These are phyloP conservation scores for Scaptomyza caliginosa DNA, from an alignment of 2,888 invertebrate species.

Conservation along the genomic window DNA sequence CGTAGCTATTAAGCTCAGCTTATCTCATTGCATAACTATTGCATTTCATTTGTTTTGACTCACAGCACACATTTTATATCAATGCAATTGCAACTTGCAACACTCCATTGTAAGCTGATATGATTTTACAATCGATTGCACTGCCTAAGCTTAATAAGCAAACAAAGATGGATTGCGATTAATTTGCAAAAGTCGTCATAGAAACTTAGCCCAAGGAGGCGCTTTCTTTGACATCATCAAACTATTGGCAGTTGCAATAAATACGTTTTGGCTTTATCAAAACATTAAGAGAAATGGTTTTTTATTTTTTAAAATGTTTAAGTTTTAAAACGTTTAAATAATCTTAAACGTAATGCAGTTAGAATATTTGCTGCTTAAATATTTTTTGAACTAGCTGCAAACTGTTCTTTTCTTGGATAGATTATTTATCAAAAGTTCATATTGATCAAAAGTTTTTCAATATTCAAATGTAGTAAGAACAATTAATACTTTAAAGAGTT, in stretches of 20 bases:
- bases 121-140: slow-evolving; percentile 13
- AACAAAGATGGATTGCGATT: slow-evolving; percentile 5
- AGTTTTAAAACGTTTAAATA: no score
- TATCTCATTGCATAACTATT: slow-evolving; percentile 1
- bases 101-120: neutral
- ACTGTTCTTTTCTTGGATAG: no score
- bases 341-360: no score
- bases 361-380: no score
- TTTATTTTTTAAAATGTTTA: no score
- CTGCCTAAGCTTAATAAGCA: slow-evolving; percentile 3
- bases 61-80: neutral
- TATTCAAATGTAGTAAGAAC: no score
- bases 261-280: slow-evolving; percentile 7
- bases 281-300: no score
- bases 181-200: neutral
- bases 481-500: neutral
- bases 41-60: slow-evolving; percentile 2
- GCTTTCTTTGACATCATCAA: slow-evolving; percentile 12
- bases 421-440: no score
- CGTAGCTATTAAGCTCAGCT: neutral
- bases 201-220: slow-evolving; percentile 15
- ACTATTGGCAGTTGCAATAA: neutral
- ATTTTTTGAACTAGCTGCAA: no score
- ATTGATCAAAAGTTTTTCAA: no score
- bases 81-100: slow-evolving; percentile 6